phyloP scores from a whole-genome alignment of 2,113 vertebrate species.

The Silurus meridionalis region DNA sequence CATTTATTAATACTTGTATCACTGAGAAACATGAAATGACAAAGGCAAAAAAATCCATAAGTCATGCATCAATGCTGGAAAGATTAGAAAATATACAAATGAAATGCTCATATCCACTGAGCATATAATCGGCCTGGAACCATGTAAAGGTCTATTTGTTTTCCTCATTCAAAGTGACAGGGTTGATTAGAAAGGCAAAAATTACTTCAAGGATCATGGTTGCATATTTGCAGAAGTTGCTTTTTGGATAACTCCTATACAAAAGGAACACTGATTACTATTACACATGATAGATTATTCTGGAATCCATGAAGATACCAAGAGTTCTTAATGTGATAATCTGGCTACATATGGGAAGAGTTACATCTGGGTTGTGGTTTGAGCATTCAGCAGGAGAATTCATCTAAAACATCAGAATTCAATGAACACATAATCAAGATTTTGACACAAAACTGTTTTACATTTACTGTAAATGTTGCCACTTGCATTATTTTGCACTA shows the following conservation, averaged over 20 bases:
- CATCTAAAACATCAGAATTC: not conserved
- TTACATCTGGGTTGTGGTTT: not conserved
- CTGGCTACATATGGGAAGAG: not conserved
- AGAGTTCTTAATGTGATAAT: not conserved
- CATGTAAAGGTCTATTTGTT: not conserved
- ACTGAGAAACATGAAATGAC: not conserved
- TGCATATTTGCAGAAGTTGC: not conserved
- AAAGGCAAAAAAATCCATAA: not conserved
- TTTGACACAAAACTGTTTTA: not conserved
- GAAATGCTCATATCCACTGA: not conserved
- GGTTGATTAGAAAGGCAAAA: not conserved
- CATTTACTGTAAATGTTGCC: no score
- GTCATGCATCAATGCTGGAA: not conserved
- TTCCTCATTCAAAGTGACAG: not conserved
- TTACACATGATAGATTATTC: not conserved
- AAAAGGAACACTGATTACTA: not conserved
- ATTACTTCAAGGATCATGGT: not conserved
- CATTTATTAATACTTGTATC: not conserved
- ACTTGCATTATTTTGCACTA: no score
- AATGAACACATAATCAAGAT: not conserved
- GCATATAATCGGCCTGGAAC: not conserved
- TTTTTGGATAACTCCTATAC: not conserved
- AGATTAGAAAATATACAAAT: not conserved
- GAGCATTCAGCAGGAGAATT: not conserved
- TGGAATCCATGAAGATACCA: not conserved